Base-by-base conservation (phyloP, 2,888 invertebrate species). In the Microplitis manilae region DNA sequence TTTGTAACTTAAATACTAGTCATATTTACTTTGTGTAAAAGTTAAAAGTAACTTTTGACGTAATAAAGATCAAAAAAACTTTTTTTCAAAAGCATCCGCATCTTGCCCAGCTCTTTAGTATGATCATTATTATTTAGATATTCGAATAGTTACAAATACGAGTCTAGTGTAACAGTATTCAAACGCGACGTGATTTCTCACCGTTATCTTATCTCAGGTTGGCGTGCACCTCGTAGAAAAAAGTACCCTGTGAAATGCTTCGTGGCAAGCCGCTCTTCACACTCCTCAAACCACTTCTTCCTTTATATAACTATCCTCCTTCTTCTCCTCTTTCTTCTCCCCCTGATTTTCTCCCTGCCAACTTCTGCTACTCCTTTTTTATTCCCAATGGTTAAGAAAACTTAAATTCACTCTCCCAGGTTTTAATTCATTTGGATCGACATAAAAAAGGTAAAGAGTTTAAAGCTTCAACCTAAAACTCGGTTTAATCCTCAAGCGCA, bases 151-250 rank as follows among this genome's bases (percentile, higher is more conserved):
- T 59, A 68, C 59, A 75, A 60, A 69, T 73, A 41, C 50, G 75
- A 73, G 79, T 81, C 73, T 71, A 79, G 74, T 75, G 77, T 77
- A 77, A 79, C 69, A 67, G 84, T 86, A 87, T 87, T 85, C 86
- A 86, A 82, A 83, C 85, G 86, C 86, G 83, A 82, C 82, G 83
- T 86, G 87, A 88, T 88, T 88, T 88, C 87, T 87, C 87, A 88
- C 85, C 85, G 87, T 88, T 88, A 88, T 88, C 88, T 88, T 88
- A 88, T 87, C 88, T 50, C 50, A 13, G 50, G 13, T 13, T 50
- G 50, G 50, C 50, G 50, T 50, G 50, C 50, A 84, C 75, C 77
- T 67, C 41, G 72, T 62, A 30, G 13, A 38, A 40, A 71, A 15
- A 17, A 15, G 1, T 8, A 62, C 50, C 40, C 61, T n/a, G 41